Evolutionary conservation across 1,140 invertebrate species (phyloP).

Genomic region (Philotrypesis tridentata): DNA sequence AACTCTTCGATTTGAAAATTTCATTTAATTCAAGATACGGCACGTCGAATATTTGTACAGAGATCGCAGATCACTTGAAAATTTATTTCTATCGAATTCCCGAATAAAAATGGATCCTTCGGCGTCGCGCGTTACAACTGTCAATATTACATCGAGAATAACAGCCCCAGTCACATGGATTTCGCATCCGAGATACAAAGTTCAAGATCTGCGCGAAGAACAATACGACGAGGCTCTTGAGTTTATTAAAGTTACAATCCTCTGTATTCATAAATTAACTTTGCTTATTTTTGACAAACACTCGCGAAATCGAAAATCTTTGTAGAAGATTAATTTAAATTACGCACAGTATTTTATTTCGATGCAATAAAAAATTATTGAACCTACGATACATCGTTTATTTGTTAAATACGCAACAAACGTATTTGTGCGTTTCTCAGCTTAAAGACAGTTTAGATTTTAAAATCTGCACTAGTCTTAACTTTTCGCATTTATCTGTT

Average conservation of each 20-base stretch:
- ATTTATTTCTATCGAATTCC: neutral
- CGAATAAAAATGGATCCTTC: neutral
- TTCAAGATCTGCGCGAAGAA: slow-evolving; percentile 76
- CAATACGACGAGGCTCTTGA: slow-evolving; percentile 75
- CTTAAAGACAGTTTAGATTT: too few relatives aligned
- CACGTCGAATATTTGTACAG: neutral
- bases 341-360: too few relatives aligned
- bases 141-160: slow-evolving; percentile 64
- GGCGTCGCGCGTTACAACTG: neutral
- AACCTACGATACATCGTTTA: too few relatives aligned
- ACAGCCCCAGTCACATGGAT: slow-evolving; percentile 77
- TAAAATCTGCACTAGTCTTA: too few relatives aligned
- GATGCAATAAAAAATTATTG: too few relatives aligned
- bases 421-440: too few relatives aligned
- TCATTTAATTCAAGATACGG: too few relatives aligned
- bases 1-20: too few relatives aligned
- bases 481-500: too few relatives aligned
- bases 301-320: neutral
- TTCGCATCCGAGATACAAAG: slow-evolving; percentile 71
- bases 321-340: too few relatives aligned
- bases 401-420: too few relatives aligned
- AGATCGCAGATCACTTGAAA: neutral
- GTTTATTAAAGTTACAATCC: slow-evolving; percentile 72
- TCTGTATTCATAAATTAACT: neutral
- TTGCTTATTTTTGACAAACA: too few relatives aligned